Evolutionary conservation across 2,888 invertebrate genomes (phyloP).

Genomic region (Stramonita haemastoma): DNA sequence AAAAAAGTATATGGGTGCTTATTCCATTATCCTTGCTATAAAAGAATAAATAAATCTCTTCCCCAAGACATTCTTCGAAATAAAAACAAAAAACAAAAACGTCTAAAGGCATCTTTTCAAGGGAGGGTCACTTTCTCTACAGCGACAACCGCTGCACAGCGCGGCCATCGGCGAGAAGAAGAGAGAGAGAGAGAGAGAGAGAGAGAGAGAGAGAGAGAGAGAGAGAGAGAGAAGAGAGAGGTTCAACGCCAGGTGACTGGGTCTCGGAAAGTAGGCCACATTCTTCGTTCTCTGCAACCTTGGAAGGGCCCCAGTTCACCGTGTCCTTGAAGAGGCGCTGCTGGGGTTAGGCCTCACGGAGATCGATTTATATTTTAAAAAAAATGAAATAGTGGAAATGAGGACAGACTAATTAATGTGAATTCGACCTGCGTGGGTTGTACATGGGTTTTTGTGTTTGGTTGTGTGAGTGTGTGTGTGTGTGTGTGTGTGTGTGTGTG

Average conservation of each 20-base stretch:
- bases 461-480: background rate
- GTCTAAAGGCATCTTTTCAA: too few relatives aligned
- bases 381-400: background rate
- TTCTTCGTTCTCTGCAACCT: constrained; percentile 9
- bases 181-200: background rate
- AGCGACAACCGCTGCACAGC: too few relatives aligned
- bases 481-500: background rate
- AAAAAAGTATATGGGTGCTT: too few relatives aligned
- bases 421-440: background rate
- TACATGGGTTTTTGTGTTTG: background rate
- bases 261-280: constrained; percentile 23
- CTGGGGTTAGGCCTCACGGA: background rate
- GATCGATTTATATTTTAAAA: background rate
- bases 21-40: too few relatives aligned
- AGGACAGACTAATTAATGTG: background rate
- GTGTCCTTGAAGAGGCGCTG: constrained; percentile 16
- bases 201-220: constrained; percentile 15
- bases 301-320: constrained; percentile 17
- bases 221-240: background rate
- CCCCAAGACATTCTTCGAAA: too few relatives aligned
- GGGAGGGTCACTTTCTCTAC: too few relatives aligned
- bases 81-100: too few relatives aligned
- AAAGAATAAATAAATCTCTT: too few relatives aligned
- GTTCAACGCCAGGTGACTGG: constrained; percentile 16
- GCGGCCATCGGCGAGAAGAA: too few relatives aligned